phyloP scores from a whole-genome alignment of 2,888 invertebrate genomes.

The Clivina fossor region DNA sequence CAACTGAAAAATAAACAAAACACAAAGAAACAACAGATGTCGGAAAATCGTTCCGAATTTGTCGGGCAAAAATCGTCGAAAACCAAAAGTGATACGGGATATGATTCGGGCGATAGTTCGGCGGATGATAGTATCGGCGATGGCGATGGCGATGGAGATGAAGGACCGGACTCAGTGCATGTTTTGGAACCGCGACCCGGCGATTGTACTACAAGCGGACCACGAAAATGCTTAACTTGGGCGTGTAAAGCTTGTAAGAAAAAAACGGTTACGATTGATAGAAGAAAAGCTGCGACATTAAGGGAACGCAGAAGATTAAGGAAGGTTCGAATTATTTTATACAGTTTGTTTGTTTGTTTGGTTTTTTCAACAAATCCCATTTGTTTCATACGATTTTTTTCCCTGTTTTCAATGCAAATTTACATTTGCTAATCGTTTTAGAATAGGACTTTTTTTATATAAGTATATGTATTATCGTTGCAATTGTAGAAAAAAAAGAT shows the following conservation, averaged over 20 bases:
- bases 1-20: not conserved
- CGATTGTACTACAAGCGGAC: slow-evolving; percentile 51
- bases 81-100: slow-evolving; percentile 47
- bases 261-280: slow-evolving; percentile 92
- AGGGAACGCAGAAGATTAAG: slow-evolving; percentile 88
- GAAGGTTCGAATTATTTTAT: slow-evolving; percentile 78
- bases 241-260: slow-evolving; percentile 97
- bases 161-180: slow-evolving; percentile 51
- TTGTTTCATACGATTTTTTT: not conserved
- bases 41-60: slow-evolving; percentile 38
- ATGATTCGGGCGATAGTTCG: slow-evolving; percentile 50
- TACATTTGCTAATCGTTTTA: no score
- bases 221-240: slow-evolving; percentile 87
- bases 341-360: no score
- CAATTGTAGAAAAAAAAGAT: no score
- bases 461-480: no score
- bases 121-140: slow-evolving; percentile 47
- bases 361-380: no score
- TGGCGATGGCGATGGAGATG: no score
- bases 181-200: slow-evolving; percentile 52
- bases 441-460: no score
- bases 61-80: slow-evolving; percentile 36
- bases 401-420: no score
- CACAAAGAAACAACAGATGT: slow-evolving; percentile 19
- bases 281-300: slow-evolving; percentile 95